A percentile compares a stretch with the other conserved stretches of the same genome.
phyloP scores from a whole-genome alignment of 2,113 vertebrate genomes.

The Hepsetus odoe region DNA sequence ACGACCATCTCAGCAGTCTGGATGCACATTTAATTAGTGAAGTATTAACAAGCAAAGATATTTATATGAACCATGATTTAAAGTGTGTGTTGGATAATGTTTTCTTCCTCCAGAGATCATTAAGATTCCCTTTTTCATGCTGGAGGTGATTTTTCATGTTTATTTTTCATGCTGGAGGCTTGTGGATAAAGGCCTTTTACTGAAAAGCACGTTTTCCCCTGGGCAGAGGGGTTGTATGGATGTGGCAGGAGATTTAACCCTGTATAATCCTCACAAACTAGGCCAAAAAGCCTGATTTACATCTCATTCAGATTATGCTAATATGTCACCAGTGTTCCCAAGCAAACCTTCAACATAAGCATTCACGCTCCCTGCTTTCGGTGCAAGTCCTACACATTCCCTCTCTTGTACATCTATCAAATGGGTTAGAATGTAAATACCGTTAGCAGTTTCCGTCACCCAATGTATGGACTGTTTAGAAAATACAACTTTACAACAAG shows the following conservation, averaged over 20 bases:
- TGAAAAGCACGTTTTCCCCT: constrained; percentile 54
- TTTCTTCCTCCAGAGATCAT: constrained; percentile 59
- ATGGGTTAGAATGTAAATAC: constrained; percentile 38
- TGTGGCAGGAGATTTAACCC: constrained; percentile 69
- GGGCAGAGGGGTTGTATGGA: constrained; percentile 58
- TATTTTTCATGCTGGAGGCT: constrained; percentile 53
- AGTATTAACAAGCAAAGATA: constrained; percentile 70
- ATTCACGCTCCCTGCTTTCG: background rate
- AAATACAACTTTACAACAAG: constrained; percentile 15
- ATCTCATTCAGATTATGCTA: constrained; percentile 80
- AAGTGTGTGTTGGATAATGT: constrained; percentile 55
- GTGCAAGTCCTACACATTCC: constrained; percentile 21
- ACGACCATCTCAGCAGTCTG: constrained; percentile 59
- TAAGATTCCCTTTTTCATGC: constrained; percentile 55
- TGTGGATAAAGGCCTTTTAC: constrained; percentile 50
- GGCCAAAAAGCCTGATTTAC: constrained; percentile 75
- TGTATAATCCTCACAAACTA: constrained; percentile 65
- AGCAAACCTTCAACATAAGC: constrained; percentile 55
- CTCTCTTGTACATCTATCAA: background rate
- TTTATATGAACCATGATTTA: constrained; percentile 68
- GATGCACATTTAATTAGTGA: constrained; percentile 65
- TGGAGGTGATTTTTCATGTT: too few relatives aligned
- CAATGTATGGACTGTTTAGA: background rate
- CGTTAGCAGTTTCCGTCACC: constrained; percentile 9
- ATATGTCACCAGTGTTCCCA: constrained; percentile 67